Conservation (phyloP, 2,797 vertebrate genomes). For the Margarornis squamiger region DNA sequence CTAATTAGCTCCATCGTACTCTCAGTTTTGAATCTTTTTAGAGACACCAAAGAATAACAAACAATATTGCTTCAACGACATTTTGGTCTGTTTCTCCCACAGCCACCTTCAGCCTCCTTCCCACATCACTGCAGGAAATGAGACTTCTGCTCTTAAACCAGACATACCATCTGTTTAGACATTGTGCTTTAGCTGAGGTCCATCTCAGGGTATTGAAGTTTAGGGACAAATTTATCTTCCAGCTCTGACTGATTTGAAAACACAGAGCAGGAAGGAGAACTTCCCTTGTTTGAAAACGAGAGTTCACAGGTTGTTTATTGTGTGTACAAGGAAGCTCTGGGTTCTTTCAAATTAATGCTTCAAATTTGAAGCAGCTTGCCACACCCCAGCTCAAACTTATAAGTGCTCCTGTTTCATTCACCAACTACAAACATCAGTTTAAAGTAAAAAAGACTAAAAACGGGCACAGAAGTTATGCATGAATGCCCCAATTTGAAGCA, state of each 20-base stretch:
- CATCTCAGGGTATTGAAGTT: background rate
- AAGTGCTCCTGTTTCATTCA: background rate
- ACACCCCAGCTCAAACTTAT: background rate
- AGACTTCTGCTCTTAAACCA: background rate
- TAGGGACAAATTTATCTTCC: background rate
- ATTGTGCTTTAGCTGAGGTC: background rate
- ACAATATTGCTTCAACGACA: background rate
- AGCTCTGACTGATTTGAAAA: conserved; percentile 26
- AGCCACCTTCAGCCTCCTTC: background rate
- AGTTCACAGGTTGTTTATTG: background rate
- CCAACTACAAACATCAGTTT: background rate
- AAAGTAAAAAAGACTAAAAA: background rate
- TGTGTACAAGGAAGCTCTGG: background rate
- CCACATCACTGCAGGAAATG: background rate
- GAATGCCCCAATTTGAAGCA: background rate
- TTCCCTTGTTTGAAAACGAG: conserved; percentile 3
- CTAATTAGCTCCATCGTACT: background rate
- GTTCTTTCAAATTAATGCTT: background rate
- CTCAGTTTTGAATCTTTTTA: background rate
- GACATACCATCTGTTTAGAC: background rate
- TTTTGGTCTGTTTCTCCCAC: background rate
- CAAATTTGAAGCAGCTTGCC: background rate
- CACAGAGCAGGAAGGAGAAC: conserved; percentile 23
- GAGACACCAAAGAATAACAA: background rate
- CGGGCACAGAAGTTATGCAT: background rate